Evolutionary conservation across 2,797 vertebrate species (phyloP).

Genomic region (Lateolabrax maculatus): DNA sequence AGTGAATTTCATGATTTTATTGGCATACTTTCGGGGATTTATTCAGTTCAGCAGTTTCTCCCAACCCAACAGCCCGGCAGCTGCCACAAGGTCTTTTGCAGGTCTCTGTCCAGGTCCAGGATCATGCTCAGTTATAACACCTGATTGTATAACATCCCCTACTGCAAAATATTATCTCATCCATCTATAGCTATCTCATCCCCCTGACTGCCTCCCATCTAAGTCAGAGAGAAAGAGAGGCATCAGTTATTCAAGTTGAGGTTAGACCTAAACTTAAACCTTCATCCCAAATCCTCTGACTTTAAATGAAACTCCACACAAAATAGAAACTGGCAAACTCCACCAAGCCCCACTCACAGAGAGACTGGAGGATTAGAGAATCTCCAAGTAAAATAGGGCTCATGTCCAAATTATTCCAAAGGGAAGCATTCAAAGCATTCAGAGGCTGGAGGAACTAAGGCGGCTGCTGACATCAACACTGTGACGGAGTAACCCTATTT

Average conservation of each 20-base stretch:
- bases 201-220: background rate
- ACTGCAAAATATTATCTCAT: background rate
- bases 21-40: background rate
- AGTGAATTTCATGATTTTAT: background rate
- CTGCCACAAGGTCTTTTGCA: background rate
- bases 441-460: constrained; percentile 39
- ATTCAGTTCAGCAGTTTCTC: background rate
- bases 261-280: constrained; percentile 46
- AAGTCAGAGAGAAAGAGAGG: background rate
- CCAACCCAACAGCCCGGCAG: background rate
- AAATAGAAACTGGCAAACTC: constrained; percentile 43
- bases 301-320: constrained; percentile 40
- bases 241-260: constrained; percentile 28
- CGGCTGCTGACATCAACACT: constrained; percentile 62
- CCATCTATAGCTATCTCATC: background rate
- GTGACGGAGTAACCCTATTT: constrained; percentile 47
- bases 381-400: constrained; percentile 39
- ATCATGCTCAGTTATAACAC: background rate
- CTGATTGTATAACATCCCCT: background rate
- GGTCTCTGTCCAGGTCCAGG: background rate
- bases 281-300: constrained; percentile 26
- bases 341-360: constrained; percentile 9
- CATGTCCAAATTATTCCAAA: constrained; percentile 41
- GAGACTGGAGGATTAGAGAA: constrained; percentile 54
- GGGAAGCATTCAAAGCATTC: constrained; percentile 41